These are phyloP conservation scores for Gallinago nigripennis DNA, from an alignment of 2,797 vertebrate species.

Conservation along the genomic window DNA sequence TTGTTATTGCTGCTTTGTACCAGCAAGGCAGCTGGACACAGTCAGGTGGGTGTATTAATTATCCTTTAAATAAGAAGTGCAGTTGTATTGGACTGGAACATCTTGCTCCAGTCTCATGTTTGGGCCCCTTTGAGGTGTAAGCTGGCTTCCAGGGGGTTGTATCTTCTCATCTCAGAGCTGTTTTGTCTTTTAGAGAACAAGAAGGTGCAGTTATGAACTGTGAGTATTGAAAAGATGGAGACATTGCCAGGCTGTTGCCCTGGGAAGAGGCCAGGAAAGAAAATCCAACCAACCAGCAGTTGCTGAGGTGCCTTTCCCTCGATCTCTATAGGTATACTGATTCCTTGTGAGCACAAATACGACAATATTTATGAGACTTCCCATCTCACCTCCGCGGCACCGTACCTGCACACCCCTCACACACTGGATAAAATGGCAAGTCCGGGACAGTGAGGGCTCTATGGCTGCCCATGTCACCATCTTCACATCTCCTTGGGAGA, in stretches of 20 bases:
- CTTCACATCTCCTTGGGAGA: neutral
- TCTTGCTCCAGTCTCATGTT: neutral
- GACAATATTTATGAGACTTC: neutral
- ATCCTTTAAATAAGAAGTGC: neutral
- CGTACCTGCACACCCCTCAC: rapidly evolving
- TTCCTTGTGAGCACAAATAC: neutral
- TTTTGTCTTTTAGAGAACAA: neutral
- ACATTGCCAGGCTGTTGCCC: neutral
- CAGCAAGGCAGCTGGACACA: neutral
- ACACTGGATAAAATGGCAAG: neutral
- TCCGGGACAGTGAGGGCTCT: neutral
- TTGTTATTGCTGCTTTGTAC: neutral
- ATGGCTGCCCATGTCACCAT: neutral
- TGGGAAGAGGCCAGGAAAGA: neutral
- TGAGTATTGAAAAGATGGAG: neutral
- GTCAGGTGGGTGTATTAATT: neutral
- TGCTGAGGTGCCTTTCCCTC: neutral
- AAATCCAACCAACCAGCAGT: neutral
- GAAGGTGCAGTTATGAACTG: neutral
- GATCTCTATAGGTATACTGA: neutral
- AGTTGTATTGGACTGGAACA: neutral
- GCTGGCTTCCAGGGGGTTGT: neutral
- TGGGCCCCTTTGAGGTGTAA: neutral
- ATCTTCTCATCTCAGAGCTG: neutral
- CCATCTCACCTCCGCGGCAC: neutral